Conservation (phyloP, 1,140 invertebrate species). For the Zophobas morio region DNA sequence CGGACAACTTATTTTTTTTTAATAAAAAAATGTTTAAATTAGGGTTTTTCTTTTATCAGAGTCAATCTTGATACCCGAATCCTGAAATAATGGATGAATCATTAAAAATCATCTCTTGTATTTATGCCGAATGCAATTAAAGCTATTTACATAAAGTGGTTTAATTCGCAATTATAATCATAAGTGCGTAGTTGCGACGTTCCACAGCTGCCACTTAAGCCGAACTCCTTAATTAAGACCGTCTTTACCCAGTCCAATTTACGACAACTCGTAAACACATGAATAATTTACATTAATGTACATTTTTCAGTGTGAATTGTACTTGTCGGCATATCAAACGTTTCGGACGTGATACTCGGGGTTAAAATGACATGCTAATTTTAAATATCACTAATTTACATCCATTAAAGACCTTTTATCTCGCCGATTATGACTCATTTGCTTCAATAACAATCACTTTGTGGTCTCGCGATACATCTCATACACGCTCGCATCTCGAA, state of each 20-base stretch:
- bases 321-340: slow-evolving; percentile 57
- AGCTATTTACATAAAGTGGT: slow-evolving; percentile 56
- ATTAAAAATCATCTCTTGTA: slow-evolving; percentile 55
- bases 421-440: slow-evolving; percentile 52
- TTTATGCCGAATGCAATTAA: slow-evolving; percentile 54
- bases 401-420: slow-evolving; percentile 58
- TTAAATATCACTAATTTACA: slow-evolving; percentile 59
- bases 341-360: slow-evolving; percentile 55
- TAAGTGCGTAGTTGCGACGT: slow-evolving; percentile 52
- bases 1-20: too few relatives aligned
- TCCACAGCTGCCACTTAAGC: slow-evolving; percentile 55
- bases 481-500: slow-evolving; percentile 36
- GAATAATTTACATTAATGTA: slow-evolving; percentile 58
- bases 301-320: slow-evolving; percentile 54
- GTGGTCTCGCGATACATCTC: slow-evolving; percentile 27
- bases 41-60: too few relatives aligned
- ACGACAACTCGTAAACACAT: slow-evolving; percentile 56
- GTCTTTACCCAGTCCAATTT: slow-evolving; percentile 55
- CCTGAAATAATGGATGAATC: slow-evolving; percentile 26
- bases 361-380: slow-evolving; percentile 60
- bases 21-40: too few relatives aligned
- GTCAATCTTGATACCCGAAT: too few relatives aligned
- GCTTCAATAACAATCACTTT: slow-evolving; percentile 45
- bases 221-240: slow-evolving; percentile 55
- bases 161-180: slow-evolving; percentile 56